Evolutionary conservation across 2,797 vertebrate species (phyloP), one percentile per base, ranked within the genome.

Genomic region (Oreonectes daqikongensis): DNA sequence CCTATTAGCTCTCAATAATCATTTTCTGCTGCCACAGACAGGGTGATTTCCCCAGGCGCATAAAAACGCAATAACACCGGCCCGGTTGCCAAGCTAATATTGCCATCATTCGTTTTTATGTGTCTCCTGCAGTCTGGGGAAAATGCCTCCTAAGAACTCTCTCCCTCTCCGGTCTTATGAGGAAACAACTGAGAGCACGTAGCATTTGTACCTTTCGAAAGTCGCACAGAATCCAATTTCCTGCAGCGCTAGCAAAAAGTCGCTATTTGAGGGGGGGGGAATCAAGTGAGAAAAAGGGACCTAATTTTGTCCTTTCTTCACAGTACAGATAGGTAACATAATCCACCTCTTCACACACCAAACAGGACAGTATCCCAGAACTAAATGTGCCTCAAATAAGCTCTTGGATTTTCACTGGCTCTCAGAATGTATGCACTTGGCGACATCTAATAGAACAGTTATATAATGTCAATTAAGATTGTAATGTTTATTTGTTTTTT

Each of bases 41-140:
- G 89, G 92, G 88, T 97, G 95, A 95, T 97, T 95, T 97, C 97
- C 97, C 96, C 90, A 91, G 96, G 92, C 92, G 86, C 94, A 91
- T 94, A 93, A 95, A 93, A 93, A 91, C 92, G 93, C 94, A 94
- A 94, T 93, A 94, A 93, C 92, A 90, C 92, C 93, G 93, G 90
- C 93, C 91, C 87, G 26, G 87, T 91, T 95, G 92, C 91, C 89
- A 87, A 91, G 90, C 91, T 93, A 92, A 92, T 93, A 94, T 92
- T 89, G 90, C 90, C 85, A 80, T 83, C 90, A 86, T 90, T 91
- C 85, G 86, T 88, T 90, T 90, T 89, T 89, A 89, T 89, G 82
- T 82, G 81, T 85, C 88, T 89, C 86, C 78, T 81, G 79, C 79
- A 81, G 86, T 89, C 85, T 83, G 72, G 68, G 86, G 87, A 89